phyloP scores from a whole-genome alignment of 1,140 invertebrate genomes.

The Caerostris darwini region DNA sequence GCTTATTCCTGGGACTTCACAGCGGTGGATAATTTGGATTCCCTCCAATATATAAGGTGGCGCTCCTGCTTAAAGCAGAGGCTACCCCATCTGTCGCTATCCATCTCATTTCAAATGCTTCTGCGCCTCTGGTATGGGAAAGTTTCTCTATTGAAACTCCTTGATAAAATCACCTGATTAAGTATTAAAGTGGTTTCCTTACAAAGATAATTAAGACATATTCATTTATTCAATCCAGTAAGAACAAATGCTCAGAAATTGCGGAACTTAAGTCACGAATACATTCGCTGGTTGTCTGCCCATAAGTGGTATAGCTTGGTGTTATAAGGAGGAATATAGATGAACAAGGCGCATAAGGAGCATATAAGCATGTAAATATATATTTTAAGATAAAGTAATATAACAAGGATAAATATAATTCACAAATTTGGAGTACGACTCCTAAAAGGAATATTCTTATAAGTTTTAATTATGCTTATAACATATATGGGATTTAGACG shows the following conservation, averaged over 20 bases:
- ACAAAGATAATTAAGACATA: background rate
- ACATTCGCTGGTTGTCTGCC: background rate
- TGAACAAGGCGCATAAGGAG: too few relatives aligned
- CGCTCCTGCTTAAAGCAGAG: conserved; percentile 36
- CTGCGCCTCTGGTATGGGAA: conserved; percentile 17
- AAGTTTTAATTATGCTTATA: too few relatives aligned
- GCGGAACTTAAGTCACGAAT: background rate
- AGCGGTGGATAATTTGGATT: conserved; percentile 53
- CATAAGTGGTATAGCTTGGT: background rate
- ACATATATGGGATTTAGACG: too few relatives aligned
- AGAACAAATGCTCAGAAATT: background rate
- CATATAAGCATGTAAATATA: too few relatives aligned
- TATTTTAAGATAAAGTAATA: too few relatives aligned
- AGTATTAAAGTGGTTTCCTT: conserved; percentile 45
- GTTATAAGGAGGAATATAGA: background rate
- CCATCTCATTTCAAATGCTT: conserved; percentile 54
- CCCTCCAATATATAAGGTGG: conserved; percentile 43
- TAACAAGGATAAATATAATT: too few relatives aligned
- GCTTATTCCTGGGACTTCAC: conserved; percentile 39
- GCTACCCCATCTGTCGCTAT: conserved; percentile 51
- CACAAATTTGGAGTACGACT: too few relatives aligned
- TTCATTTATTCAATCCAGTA: background rate
- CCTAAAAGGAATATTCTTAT: too few relatives aligned
- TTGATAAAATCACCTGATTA: conserved; percentile 63
- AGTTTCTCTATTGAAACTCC: conserved; percentile 9